Conservation (phyloP, 2,797 vertebrate genomes). For the Tokudaia tokunoshimensis region DNA sequence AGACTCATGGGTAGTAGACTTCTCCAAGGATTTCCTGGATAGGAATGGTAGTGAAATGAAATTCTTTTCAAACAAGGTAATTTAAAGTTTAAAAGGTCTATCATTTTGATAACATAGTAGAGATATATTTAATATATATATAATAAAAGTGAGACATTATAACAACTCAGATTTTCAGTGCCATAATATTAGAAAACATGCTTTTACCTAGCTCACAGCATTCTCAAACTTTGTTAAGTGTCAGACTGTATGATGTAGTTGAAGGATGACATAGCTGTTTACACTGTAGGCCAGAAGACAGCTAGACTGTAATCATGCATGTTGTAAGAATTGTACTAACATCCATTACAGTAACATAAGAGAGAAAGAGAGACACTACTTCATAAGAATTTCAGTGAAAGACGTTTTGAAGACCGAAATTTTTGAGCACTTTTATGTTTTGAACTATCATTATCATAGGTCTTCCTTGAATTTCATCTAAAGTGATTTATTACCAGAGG, state of each 20-base stretch:
- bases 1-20: neutral
- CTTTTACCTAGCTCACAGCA: neutral
- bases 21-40: neutral
- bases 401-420: neutral
- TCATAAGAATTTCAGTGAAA: neutral
- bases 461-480: constrained; percentile 26
- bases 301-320: neutral
- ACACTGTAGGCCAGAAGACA: neutral
- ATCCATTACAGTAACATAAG: neutral
- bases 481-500: neutral
- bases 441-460: neutral
- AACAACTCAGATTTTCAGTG: neutral
- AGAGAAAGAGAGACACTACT: neutral
- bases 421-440: constrained; percentile 34
- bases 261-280: neutral
- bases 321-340: neutral
- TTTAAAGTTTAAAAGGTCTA: neutral
- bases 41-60: neutral
- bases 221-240: neutral
- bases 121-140: neutral
- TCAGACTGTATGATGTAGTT: neutral
- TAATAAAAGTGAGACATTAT: neutral
- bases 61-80: neutral
- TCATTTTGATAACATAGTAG: neutral
- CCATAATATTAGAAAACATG: neutral